A percentile compares a stretch with the other conserved stretches of the same genome.
phyloP scores from a whole-genome alignment of 2,888 invertebrate species.

The Apotomis betuletana region DNA sequence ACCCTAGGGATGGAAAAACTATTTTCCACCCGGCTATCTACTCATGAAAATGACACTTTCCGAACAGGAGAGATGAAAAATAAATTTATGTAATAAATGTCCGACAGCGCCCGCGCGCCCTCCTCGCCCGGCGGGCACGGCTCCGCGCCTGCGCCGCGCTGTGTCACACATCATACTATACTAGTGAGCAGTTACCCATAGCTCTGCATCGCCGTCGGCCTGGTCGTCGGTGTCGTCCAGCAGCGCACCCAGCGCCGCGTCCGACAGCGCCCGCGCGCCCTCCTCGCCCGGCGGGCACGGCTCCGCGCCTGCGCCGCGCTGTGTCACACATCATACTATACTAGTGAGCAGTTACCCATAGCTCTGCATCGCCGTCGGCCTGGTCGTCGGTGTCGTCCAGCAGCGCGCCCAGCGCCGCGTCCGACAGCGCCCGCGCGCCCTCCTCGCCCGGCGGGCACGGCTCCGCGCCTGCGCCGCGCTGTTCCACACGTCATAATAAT shows the following conservation, averaged over 20 bases:
- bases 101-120: slow-evolving; percentile 87
- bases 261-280: slow-evolving; percentile 86
- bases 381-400: too few relatives aligned
- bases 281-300: slow-evolving; percentile 48
- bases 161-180: background rate
- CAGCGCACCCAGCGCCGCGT: slow-evolving; percentile 46
- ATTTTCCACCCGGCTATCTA: too few relatives aligned
- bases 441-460: slow-evolving; percentile 48
- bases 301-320: slow-evolving; percentile 41
- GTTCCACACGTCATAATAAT: background rate
- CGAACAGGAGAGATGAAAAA: too few relatives aligned
- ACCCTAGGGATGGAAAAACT: too few relatives aligned
- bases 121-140: slow-evolving; percentile 48
- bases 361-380: too few relatives aligned
- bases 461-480: slow-evolving; percentile 41
- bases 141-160: slow-evolving; percentile 41
- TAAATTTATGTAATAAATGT: slow-evolving; percentile 53
- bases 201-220: too few relatives aligned
- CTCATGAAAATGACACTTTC: too few relatives aligned
- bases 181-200: too few relatives aligned
- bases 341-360: too few relatives aligned
- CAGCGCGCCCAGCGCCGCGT: slow-evolving; percentile 46
- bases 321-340: background rate
- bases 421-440: slow-evolving; percentile 86
- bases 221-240: too few relatives aligned